Evolutionary conservation across 92 coral and sea anemone species (phyloP).

Genomic region (Parazoanthus atlanticus): DNA sequence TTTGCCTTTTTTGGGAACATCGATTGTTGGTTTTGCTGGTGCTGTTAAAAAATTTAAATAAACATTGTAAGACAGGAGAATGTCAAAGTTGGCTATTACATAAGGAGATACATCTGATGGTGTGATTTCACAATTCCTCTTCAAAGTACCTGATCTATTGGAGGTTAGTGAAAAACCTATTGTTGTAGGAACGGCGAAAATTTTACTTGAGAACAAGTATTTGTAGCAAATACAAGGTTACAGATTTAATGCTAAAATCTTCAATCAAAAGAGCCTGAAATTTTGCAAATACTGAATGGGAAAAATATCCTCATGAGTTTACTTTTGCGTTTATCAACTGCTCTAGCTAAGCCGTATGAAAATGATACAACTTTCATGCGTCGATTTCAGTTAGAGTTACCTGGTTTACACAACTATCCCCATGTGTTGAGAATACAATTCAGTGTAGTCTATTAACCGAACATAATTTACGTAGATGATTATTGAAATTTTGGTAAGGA

Average conservation of each 20-base stretch:
- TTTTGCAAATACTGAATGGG: background rate
- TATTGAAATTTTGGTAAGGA: too few species aligned
- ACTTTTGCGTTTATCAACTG: too few species aligned
- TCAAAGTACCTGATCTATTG: background rate
- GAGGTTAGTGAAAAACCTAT: background rate
- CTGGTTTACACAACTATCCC: background rate
- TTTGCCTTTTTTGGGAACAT: background rate
- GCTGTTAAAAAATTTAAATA: background rate
- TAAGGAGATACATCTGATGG: background rate
- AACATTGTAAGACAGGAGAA: background rate
- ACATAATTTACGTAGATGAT: too few species aligned
- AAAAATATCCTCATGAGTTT: too few species aligned
- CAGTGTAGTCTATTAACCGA: background rate
- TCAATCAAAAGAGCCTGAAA: background rate
- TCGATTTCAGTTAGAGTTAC: background rate
- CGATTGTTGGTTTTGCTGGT: background rate
- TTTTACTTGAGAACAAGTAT: too few species aligned
- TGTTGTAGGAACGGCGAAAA: background rate
- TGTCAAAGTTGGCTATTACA: background rate
- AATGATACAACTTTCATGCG: background rate
- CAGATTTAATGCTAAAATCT: background rate
- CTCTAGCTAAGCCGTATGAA: background rate
- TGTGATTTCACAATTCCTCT: background rate
- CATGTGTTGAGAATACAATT: background rate
- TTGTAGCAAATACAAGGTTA: too few species aligned